phyloP scores from a whole-genome alignment of 2,888 invertebrate species.

The Melolontha melolontha region DNA sequence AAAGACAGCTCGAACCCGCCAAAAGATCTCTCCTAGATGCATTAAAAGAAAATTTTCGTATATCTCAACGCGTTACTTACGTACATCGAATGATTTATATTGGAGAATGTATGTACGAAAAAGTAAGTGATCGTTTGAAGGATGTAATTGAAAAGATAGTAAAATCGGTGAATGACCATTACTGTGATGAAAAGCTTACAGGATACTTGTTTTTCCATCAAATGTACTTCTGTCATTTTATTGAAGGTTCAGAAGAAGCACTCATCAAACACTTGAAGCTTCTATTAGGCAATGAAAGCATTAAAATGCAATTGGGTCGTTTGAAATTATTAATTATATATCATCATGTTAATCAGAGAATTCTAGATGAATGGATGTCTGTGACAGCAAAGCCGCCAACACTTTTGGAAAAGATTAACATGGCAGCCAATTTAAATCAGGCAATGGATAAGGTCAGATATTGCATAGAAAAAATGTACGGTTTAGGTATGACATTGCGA shows the following conservation, averaged over 20 bases:
- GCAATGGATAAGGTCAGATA: slow-evolving; percentile 44
- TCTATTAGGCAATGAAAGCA: slow-evolving; percentile 54
- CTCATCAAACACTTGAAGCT: slow-evolving; percentile 65
- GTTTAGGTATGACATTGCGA: slow-evolving; percentile 37
- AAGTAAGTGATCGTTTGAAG: slow-evolving; percentile 59
- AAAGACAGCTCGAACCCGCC: slow-evolving; percentile 42
- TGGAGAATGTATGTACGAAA: slow-evolving; percentile 64
- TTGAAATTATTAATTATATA: slow-evolving; percentile 66
- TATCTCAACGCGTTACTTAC: slow-evolving; percentile 57
- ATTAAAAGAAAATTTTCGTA: slow-evolving; percentile 47
- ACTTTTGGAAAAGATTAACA: slow-evolving; percentile 65
- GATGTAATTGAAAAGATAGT: slow-evolving; percentile 60
- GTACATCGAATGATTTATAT: slow-evolving; percentile 67
- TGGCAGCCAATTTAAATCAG: slow-evolving; percentile 47
- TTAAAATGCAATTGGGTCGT: slow-evolving; percentile 56
- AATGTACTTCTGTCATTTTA: slow-evolving; percentile 49
- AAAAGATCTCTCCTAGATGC: slow-evolving; percentile 47
- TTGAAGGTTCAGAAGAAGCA: slow-evolving; percentile 68
- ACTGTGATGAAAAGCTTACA: slow-evolving; percentile 48
- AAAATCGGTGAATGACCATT: slow-evolving; percentile 49
- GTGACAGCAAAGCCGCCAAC: slow-evolving; percentile 65
- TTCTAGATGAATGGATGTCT: slow-evolving; percentile 47
- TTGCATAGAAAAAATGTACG: slow-evolving; percentile 48
- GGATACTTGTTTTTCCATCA: slow-evolving; percentile 47
- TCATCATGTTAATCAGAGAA: slow-evolving; percentile 63